phyloP scores from a whole-genome alignment of 2,113 vertebrate genomes.

The Rhipidura dahli region DNA sequence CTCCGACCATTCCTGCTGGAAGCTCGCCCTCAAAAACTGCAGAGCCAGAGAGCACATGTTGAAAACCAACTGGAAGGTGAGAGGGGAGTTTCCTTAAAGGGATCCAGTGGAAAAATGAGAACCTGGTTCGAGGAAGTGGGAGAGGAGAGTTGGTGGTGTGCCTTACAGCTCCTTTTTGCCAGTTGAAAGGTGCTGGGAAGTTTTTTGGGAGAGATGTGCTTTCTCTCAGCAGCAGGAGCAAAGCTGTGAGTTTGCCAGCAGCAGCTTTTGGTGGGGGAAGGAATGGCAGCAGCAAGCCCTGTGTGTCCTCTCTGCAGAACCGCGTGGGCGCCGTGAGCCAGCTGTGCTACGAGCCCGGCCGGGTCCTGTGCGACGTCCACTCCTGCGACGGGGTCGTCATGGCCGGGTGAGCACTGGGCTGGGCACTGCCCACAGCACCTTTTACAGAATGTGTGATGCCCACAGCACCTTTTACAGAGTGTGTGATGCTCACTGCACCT shows the following conservation, averaged over 20 bases:
- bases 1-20: slow-evolving; percentile 89
- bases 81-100: neutral
- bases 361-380: neutral
- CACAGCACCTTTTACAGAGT: fast-evolving
- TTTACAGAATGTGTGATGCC: neutral
- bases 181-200: neutral
- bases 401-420: neutral
- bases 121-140: neutral
- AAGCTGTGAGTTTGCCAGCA: neutral
- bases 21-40: slow-evolving; percentile 84
- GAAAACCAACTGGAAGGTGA: slow-evolving; percentile 94
- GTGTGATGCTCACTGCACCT: neutral
- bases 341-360: neutral
- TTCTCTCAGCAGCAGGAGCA: neutral
- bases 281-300: fast-evolving
- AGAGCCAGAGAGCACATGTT: slow-evolving; percentile 77
- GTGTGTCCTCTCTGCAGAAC: neutral
- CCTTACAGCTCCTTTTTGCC: neutral
- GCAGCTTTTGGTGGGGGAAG: neutral
- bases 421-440: neutral
- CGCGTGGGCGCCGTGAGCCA: neutral
- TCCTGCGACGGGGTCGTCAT: neutral
- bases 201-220: neutral
- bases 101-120: neutral
- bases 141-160: neutral